Evolutionary conservation across 2,888 invertebrate genomes (phyloP).

Genomic region (Siphonodentalium dalli): DNA sequence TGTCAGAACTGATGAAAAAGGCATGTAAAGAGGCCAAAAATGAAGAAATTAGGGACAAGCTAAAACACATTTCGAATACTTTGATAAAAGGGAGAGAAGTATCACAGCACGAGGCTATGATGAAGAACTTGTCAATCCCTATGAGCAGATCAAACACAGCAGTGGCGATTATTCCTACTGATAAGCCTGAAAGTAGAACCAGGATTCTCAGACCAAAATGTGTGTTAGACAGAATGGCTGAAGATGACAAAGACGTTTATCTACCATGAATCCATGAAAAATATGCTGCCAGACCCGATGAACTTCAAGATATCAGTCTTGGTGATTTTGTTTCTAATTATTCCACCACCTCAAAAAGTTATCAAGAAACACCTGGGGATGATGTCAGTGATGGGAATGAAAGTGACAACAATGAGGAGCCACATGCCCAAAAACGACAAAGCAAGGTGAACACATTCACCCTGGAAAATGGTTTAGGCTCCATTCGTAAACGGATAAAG

Average conservation of each 20-base stretch:
- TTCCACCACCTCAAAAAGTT: background rate
- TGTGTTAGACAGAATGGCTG: slow-evolving; percentile 18
- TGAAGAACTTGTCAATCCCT: slow-evolving; percentile 18
- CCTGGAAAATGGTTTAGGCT: slow-evolving; percentile 17
- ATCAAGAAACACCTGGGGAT: too few species aligned
- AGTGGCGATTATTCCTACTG: slow-evolving; percentile 22
- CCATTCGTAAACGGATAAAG: slow-evolving; percentile 11
- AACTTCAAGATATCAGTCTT: slow-evolving; percentile 19
- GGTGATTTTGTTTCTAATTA: slow-evolving; percentile 27
- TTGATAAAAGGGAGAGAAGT: slow-evolving; percentile 24
- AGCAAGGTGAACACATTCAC: too few species aligned
- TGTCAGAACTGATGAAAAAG: slow-evolving; percentile 27
- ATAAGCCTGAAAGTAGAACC: slow-evolving; percentile 18
- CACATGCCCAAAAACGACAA: too few species aligned
- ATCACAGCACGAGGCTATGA: slow-evolving; percentile 26
- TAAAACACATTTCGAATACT: slow-evolving; percentile 16
- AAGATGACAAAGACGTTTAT: slow-evolving; percentile 26
- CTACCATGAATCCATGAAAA: slow-evolving; percentile 25
- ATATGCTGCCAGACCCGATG: slow-evolving; percentile 22
- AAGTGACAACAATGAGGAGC: too few species aligned
- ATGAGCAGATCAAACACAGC: slow-evolving; percentile 19
- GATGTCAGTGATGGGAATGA: too few species aligned
- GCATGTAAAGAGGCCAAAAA: slow-evolving; percentile 24
- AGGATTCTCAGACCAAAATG: slow-evolving; percentile 17
- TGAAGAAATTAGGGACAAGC: slow-evolving; percentile 10